Evolutionary conservation across 2,113 vertebrate species (phyloP), one percentile per base, ranked within the genome.

Genomic region (Corythoichthys haematopterus): DNA sequence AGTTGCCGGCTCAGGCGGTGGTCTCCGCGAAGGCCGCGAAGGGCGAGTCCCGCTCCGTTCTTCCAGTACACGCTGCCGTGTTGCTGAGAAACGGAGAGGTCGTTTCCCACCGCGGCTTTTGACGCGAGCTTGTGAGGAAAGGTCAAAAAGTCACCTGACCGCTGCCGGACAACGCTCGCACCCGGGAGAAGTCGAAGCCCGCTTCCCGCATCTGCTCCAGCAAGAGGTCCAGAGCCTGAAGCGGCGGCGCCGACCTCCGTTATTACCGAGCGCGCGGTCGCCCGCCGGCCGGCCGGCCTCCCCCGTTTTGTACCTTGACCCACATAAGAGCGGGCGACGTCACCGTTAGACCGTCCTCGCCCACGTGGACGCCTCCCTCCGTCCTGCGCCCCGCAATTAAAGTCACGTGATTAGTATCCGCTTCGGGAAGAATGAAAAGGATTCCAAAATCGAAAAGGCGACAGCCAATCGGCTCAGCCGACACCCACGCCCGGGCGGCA

Each of bases 241-340:
- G 68, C 40, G 40, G 6, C 3, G 40, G 6, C 40, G 6, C 40
- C 20, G 20, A 28, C 20, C 20, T 28, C 40, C 40, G 9, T 43
- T 43, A 43, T 43, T 43, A 8, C 6, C 40, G 4, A 43, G 40
- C 6, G 6, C 2, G 40, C 40, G 6, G 40, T 43, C 2, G 38
- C 6, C 38, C 6, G 40, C 40, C 6, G 40, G 40, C 6, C 40
- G 38, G 38, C 38, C 38, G 40, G 2, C 16, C 13, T 38, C 57
- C 40, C 10, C 20, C 20, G 11, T 2, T 36, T 61, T 70, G 3
- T 85, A 99, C 97, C 95, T 98, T 93, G 61, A 98, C 86, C 96
- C 96, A 99, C 97, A 99, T 96, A 43, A 98, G 90, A 11, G 95
- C 95, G 0, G 96, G 97, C 65, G 97, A 95, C 57, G 95, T 98